These are phyloP conservation scores for Urechis unicinctus DNA, from an alignment of 2,888 invertebrate species.

Conservation along the genomic window DNA sequence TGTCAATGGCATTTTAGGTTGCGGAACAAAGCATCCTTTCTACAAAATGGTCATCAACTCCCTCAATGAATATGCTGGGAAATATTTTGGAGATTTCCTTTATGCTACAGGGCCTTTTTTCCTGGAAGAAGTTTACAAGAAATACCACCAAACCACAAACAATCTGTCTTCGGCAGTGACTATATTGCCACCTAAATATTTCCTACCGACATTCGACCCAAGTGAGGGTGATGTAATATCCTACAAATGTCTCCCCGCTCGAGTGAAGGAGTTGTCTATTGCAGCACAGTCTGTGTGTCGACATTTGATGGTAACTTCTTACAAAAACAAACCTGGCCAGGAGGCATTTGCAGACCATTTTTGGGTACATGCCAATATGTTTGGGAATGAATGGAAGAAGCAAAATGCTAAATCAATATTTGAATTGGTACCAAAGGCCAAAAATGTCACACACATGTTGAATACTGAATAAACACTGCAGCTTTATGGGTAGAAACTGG, in stretches of 20 bases:
- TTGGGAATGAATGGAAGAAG: conserved; percentile 12
- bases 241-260: conserved; percentile 9
- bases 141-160: background rate
- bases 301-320: background rate
- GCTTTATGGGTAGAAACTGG: no score
- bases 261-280: background rate
- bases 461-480: no score
- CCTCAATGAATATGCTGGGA: conserved; percentile 13
- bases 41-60: conserved; percentile 13
- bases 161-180: conserved; percentile 2
- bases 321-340: conserved; percentile 2
- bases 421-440: background rate
- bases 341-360: conserved; percentile 20
- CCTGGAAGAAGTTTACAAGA: conserved; percentile 10
- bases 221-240: conserved; percentile 15
- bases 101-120: conserved; percentile 19
- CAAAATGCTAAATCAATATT: background rate
- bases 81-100: conserved; percentile 16
- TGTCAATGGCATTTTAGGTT: conserved; percentile 20
- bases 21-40: conserved; percentile 17
- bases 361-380: conserved; percentile 21
- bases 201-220: conserved; percentile 21
- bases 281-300: conserved; percentile 9
- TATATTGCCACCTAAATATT: conserved; percentile 18
- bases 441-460: no score